These are phyloP conservation scores for Chlorops oryzae DNA, from an alignment of 1,140 invertebrate genomes.

Conservation along the genomic window DNA sequence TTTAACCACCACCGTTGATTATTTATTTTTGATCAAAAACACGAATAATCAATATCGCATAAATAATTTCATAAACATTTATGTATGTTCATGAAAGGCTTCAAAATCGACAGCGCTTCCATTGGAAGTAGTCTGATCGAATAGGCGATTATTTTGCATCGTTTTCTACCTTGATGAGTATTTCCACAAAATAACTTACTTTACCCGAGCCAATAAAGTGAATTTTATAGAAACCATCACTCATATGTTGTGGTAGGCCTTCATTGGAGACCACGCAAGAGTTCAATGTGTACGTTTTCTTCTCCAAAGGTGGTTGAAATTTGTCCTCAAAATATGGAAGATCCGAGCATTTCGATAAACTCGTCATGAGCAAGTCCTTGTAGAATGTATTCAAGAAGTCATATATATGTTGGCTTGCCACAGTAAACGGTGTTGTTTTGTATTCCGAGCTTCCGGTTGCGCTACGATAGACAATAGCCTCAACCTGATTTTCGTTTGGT, in stretches of 20 bases:
- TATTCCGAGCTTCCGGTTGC: slow-evolving; percentile 24
- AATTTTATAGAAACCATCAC: slow-evolving; percentile 29
- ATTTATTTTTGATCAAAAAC: too few species aligned
- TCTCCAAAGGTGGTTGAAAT: slow-evolving; percentile 21
- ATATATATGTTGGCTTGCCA: slow-evolving; percentile 6
- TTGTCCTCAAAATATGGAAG: slow-evolving; percentile 12
- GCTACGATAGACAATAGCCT: slow-evolving; percentile 2
- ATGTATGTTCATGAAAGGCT: too few species aligned
- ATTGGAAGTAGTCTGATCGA: too few species aligned
- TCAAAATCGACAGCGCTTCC: too few species aligned
- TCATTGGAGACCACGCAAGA: slow-evolving; percentile 16
- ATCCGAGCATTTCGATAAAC: slow-evolving; percentile 24
- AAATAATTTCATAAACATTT: too few species aligned
- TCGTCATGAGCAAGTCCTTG: slow-evolving; percentile 19
- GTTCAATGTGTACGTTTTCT: slow-evolving; percentile 16
- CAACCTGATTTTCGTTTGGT: not conserved
- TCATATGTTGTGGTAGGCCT: slow-evolving; percentile 22
- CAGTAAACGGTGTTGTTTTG: slow-evolving; percentile 19
- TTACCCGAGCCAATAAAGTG: slow-evolving; percentile 13
- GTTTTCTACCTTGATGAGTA: slow-evolving; percentile 12
- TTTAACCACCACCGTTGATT: too few species aligned
- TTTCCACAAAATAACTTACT: slow-evolving; percentile 13
- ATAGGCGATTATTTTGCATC: too few species aligned
- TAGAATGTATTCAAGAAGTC: slow-evolving; percentile 20
- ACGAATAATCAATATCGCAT: too few species aligned